These are phyloP conservation scores for Lepilemur septentrionalis DNA, from an alignment of 2,797 vertebrate genomes.

Conservation along the genomic window DNA sequence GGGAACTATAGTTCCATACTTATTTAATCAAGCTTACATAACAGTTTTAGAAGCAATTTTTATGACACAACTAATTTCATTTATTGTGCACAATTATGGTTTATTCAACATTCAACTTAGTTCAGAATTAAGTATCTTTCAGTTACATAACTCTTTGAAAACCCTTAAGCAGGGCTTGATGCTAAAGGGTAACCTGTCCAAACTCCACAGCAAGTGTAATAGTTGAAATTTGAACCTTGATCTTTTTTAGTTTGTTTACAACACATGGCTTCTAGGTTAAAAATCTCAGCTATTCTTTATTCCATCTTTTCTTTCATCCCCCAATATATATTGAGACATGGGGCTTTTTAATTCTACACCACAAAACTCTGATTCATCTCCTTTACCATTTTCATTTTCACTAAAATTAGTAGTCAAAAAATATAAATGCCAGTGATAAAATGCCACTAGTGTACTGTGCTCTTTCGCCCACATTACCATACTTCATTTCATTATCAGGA, in stretches of 20 bases:
- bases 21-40: not conserved
- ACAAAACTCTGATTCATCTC: not conserved
- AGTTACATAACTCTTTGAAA: not conserved
- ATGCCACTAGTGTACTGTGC: not conserved
- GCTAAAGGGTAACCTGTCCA: not conserved
- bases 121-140: not conserved
- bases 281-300: not conserved
- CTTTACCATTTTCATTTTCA: constrained; percentile 18
- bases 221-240: constrained; percentile 34
- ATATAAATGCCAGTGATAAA: not conserved
- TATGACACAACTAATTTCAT: not conserved
- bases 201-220: not conserved
- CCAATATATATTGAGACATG: not conserved
- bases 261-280: not conserved
- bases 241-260: not conserved
- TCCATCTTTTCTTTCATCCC: not conserved
- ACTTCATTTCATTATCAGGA: not conserved
- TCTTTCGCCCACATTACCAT: not conserved
- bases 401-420: not conserved
- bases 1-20: not conserved
- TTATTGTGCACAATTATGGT: not conserved
- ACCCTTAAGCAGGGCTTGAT: not conserved
- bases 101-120: not conserved
- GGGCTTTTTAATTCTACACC: not conserved
- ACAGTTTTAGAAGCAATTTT: not conserved